A percentile compares a stretch with the other conserved stretches of the same genome.
Conservation (phyloP, 2,888 invertebrate genomes). For the Periphyllus acericola region DNA sequence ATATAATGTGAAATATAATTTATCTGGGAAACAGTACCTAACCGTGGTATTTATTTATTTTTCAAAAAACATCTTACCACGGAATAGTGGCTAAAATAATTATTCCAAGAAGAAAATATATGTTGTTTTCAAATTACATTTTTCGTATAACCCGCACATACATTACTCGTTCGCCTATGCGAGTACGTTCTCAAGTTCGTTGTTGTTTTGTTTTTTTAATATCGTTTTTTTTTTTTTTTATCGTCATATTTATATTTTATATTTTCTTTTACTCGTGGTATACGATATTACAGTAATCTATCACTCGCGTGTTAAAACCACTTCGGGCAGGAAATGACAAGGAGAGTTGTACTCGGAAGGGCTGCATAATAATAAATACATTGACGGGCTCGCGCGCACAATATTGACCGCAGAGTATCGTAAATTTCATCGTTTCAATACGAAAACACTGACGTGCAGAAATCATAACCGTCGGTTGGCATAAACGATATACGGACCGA, state of each 20-base stretch:
- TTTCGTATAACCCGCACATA: too few species aligned
- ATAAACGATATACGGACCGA: neutral
- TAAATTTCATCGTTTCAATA: slow-evolving; percentile 27
- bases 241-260: neutral
- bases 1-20: too few species aligned
- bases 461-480: slow-evolving; percentile 2
- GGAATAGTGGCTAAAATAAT: too few species aligned
- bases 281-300: neutral
- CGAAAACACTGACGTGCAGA: slow-evolving; percentile 9
- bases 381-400: neutral
- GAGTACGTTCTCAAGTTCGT: too few species aligned
- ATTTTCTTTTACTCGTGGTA: neutral
- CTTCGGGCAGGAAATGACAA: slow-evolving; percentile 1
- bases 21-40: too few species aligned
- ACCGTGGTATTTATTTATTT: too few species aligned
- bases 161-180: too few species aligned
- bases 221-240: neutral
- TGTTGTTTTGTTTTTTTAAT: neutral
- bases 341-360: neutral
- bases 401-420: slow-evolving; percentile 19
- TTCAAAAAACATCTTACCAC: too few species aligned
- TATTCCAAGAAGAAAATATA: too few species aligned
- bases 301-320: slow-evolving; percentile 27
- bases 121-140: too few species aligned
- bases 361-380: slow-evolving; percentile 23